These are phyloP conservation scores for Cheilosia scutellata DNA, from an alignment of 2,888 invertebrate species.

Conservation along the genomic window DNA sequence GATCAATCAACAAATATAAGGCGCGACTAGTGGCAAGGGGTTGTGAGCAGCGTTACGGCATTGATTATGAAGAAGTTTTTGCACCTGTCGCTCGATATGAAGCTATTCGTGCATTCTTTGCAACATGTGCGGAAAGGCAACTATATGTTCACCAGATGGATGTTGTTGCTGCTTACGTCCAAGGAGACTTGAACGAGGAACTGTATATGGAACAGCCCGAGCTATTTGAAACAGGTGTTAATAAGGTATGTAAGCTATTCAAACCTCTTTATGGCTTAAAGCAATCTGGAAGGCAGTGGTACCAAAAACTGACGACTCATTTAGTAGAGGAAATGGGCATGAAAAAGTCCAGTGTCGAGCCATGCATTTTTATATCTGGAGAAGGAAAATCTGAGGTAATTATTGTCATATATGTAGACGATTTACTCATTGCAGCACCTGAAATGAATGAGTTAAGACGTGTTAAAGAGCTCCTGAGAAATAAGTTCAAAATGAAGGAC, in stretches of 20 bases:
- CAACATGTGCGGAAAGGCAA: background rate
- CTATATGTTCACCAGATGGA: conserved; percentile 39
- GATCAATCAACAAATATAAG: too few relatives aligned
- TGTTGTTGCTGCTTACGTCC: conserved; percentile 27
- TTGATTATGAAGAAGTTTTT: conserved; percentile 22
- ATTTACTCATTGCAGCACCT: conserved; percentile 35
- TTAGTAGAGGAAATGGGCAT: conserved; percentile 18
- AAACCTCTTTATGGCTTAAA: conserved; percentile 33
- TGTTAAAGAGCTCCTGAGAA: conserved; percentile 18
- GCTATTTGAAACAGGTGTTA: background rate
- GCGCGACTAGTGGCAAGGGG: conserved; percentile 37
- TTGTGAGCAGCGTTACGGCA: conserved; percentile 35
- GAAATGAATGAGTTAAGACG: background rate
- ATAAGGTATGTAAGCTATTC: conserved; percentile 21
- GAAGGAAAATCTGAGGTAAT: background rate
- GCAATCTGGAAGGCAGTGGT: conserved; percentile 56
- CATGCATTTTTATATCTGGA: conserved; percentile 16
- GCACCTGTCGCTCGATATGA: conserved; percentile 38
- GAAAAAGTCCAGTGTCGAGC: conserved; percentile 11
- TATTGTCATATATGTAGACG: conserved; percentile 40
- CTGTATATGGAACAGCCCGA: conserved; percentile 26
- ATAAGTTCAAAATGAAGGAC: conserved; percentile 49
- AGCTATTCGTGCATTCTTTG: conserved; percentile 27
- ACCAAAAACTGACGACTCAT: conserved; percentile 21
- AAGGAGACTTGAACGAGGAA: conserved; percentile 40